Base-by-base conservation (phyloP, 2,888 invertebrate genomes). In the Stenoptilia bipunctidactyla region DNA sequence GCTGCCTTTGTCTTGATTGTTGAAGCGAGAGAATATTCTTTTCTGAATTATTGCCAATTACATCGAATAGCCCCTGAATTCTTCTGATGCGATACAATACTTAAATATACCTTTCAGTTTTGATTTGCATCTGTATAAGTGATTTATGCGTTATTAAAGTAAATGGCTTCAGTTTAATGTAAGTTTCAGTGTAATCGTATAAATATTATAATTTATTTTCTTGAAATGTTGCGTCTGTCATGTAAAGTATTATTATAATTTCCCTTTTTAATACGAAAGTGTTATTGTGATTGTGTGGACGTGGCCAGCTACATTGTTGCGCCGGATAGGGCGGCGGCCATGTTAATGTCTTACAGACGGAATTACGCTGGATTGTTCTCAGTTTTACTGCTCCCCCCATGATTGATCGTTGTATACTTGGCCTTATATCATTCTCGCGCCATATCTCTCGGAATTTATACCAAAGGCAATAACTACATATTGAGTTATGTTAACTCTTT, bases 321-420 rank as follows among this genome's bases (percentile, higher is more conserved):
- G 71, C 82, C 82, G 82, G 82, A 83, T 82, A 80, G 80, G 82
- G 80, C 80, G 77, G 73, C 71, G 62, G 75, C 70, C 66, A 71
- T 80, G 79, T 83, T 83, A 83, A 83, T 82, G 82, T 83, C 80
- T 66, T 70, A 75, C 75, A 63, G 76, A 73, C 80, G 82, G 82
- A 83, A 82, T 82, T 82, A 83, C 82, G 79, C 82, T 70, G 82
- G 79, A 82, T 83, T 83, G 82, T 83, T 83, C 82, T 80, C 79
- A 64, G 62, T 61, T 83, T 83, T 83, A 83, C 71, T 75, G 76
- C 80, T 65, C 70, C n/a, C 67, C 67, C 62, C 69, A 59, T 83
- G 82, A 82, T 83, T 82, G 82, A 82, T 83, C 75, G 82, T 79
- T 70, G 79, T 79, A 79, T 79, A 79, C 67, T 70, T 76, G 55